Conservation (phyloP, 2,113 vertebrate genomes). For the Oxyura jamaicensis region DNA sequence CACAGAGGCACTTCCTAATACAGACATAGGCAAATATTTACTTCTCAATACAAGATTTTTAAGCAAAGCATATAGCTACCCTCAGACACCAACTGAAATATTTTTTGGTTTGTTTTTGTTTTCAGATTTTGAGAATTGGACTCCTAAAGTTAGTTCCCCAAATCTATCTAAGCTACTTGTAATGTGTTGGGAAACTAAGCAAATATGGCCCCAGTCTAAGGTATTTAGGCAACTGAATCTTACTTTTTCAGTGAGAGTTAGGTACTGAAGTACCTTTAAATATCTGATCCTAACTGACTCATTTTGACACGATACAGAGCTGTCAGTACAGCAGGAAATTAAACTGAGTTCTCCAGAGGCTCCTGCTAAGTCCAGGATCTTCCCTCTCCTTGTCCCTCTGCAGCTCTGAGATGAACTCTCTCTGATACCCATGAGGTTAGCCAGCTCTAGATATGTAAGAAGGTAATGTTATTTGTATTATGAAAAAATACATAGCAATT, state of each 20-base stretch:
- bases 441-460: neutral
- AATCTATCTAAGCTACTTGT: neutral
- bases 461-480: neutral
- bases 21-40: neutral
- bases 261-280: neutral
- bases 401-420: neutral
- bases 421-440: neutral
- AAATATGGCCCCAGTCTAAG: neutral
- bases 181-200: neutral
- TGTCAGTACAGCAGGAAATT: neutral
- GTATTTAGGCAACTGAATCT: neutral
- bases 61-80: neutral
- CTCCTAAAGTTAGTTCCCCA: neutral
- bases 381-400: neutral
- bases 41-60: neutral
- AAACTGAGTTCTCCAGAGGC: neutral
- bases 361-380: neutral
- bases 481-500: neutral
- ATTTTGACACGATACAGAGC: neutral
- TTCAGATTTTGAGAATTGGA: neutral
- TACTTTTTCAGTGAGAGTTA: neutral
- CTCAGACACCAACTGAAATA: neutral
- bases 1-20: neutral
- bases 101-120: neutral
- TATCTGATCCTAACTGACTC: neutral